Evolutionary conservation across 2,113 vertebrate genomes (phyloP), one percentile per base, ranked within the genome.

Genomic region (Notothenia coriiceps): DNA sequence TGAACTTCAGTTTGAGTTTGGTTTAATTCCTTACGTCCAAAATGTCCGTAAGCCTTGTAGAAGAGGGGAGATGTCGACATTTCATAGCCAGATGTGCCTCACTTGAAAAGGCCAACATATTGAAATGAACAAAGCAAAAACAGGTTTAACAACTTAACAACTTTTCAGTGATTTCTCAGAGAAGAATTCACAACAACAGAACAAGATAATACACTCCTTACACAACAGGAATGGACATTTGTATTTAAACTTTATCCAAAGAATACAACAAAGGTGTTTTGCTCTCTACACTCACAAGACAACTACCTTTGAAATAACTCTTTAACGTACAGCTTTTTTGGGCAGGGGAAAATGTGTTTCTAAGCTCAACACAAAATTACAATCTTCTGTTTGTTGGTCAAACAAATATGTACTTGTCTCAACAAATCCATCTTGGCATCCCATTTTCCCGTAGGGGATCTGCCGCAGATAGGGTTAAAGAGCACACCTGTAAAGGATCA

Each of bases 391-490:
- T 68, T 49, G 18, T 40, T 72, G 29, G 29, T 29, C 29, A 29
- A 29, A 29, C 50, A 25, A 22, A 15, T 20, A 17, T 10, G 51
- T 6, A 44, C 66, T 49, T 57, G 46, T 66, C 25, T 75, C 60
- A 61, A 44, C 54, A 55, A 15, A 50, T 60, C 46, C 7, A 18
- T 77, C 49, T 60, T 65, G 54, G 10, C 43, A 70, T 3, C 20
- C 14, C 0, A 12, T 70, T 70, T 55, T 44, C 43, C 17, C 47
- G 15, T n/a, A 61, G 12, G 29, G 22, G 35, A 74, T 79, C 56
- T 57, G 33, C 59, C 47, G 15, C 13, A 0, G 15, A 59, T 18
- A 29, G 46, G 20, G 29, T 70, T 46, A 67, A 75, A 83, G 70
- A 66, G 6, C 68, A 33, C n/a, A 4, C 25, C 13, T 33, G 56